Base-by-base conservation (phyloP, 2,797 vertebrate genomes). In the Cryptoprocta ferox region DNA sequence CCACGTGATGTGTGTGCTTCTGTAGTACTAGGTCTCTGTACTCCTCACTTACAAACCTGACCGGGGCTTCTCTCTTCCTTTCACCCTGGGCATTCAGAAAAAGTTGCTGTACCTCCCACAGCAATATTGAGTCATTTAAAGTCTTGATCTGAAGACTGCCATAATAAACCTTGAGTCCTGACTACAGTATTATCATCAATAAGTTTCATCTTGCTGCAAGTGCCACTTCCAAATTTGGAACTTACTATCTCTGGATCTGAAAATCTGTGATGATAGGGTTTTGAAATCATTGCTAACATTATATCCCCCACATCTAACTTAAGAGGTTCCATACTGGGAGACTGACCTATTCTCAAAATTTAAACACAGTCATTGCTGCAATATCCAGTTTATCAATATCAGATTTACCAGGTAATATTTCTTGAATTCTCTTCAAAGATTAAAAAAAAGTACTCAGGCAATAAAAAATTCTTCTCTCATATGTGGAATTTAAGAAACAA, bases 151-250 rank as follows among this genome's bases (percentile, higher is more conserved):
- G 99, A 99, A 0, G 99, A 99, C 98, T 99, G 99, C 99, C 99
- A 99, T 0, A 99, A 99, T 98, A 99, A 99, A 61, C 99, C 99
- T 96, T 99, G 98, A 66, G 99, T 99, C 98, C 99, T 97, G 96
- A 99, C 99, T 95, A 99, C 99, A 0, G 99, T 99, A 96, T 99
- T 99, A 97, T 99, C 99, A n/a, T 99, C 99, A 91, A 99, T 99
- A 63, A 99, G 99, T 98, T 99, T 99, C 99, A 99, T 99, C 98
- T 99, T 99, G 98, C 99, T 99, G 98, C 99, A 99, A 88, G 99
- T 99, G 56, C 99, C 99, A 16, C 99, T 99, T 99, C 99, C 99
- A 98, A 99, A 99, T 98, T 99, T 99, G 98, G 99, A 99, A 98
- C 98, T 99, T 50, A 99, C 99, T 98, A 99, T 99, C 98, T 99